These are phyloP conservation scores for Lordiphosa andalusiaca DNA, from an alignment of 2,888 invertebrate species.

Conservation along the genomic window DNA sequence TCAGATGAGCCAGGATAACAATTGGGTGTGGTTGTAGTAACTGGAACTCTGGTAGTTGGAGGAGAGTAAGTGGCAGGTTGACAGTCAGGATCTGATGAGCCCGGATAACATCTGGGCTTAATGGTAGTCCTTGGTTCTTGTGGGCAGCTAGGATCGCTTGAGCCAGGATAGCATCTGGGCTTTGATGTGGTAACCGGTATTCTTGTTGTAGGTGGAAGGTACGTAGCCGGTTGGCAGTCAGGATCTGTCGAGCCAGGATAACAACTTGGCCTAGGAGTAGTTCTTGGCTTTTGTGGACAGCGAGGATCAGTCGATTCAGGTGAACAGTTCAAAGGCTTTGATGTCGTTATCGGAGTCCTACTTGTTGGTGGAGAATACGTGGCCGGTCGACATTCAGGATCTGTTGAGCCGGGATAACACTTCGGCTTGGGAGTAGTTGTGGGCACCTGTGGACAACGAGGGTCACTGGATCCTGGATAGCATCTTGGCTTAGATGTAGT, in stretches of 20 bases:
- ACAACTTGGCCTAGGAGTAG: slow-evolving; percentile 15
- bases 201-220: slow-evolving; percentile 9
- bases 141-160: neutral
- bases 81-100: slow-evolving; percentile 27
- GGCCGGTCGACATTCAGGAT: neutral
- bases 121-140: slow-evolving; percentile 23
- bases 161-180: slow-evolving; percentile 10
- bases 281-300: slow-evolving; percentile 19
- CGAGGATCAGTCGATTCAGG: slow-evolving; percentile 54
- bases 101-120: slow-evolving; percentile 67
- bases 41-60: too few relatives aligned
- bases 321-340: slow-evolving; percentile 2
- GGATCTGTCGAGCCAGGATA: slow-evolving; percentile 29
- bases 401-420: neutral
- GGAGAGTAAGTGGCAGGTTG: too few relatives aligned
- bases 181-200: neutral
- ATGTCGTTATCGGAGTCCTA: slow-evolving; percentile 1
- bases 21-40: slow-evolving; percentile 3
- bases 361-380: too few relatives aligned
- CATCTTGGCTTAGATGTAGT: slow-evolving; percentile 10
- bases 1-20: slow-evolving; percentile 36
- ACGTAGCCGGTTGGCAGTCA: slow-evolving; percentile 11
- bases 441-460: neutral
- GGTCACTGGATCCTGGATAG: slow-evolving; percentile 19
- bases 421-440: too few relatives aligned